Evolutionary conservation across 2,888 invertebrate genomes (phyloP), one percentile per base, ranked within the genome.

Genomic region (Andricus curvator): DNA sequence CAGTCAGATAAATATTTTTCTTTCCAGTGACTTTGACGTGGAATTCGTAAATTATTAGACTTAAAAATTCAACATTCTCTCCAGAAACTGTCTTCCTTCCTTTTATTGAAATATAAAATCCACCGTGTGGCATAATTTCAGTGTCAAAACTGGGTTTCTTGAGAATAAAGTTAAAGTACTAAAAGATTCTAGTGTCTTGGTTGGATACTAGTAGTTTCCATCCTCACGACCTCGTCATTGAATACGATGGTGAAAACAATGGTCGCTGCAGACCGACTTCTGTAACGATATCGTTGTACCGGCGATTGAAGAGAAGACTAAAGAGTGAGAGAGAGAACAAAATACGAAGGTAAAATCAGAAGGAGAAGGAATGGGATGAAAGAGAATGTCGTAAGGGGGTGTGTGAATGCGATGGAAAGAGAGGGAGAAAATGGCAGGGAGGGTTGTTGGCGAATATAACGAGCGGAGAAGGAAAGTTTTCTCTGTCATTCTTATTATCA

Each of bases 211-310:
- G 29, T 51, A 51, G 56, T 51, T 74, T 74, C 29, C 20, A 33
- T 74, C 33, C 37, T 74, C 51, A 70, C 25, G 65, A 48, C 56
- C 65, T 65, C 56, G 65, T 44, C 77, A 62, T 80, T 70, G 80
- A 80, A 80, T 80, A 33, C 56, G 60, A 67, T 64, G 80, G 82
- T 78, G 81, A 80, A 86, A 86, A 87, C 87, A 87, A 86, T 86
- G 81, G 87, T 84, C 81, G 83, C 84, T 83, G 81, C 80, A 80
- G 83, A 81, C 82, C 80, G 86, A 86, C 84, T 85, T 86, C 82
- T 85, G 87, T 85, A 85, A 86, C 85, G 88, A 87, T 87, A 88
- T 85, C 83, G 82, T 84, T 84, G 83, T 83, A 70, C 77, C 74
- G 85, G 83, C 84, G 86, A 88, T 88, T 85, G 84, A 85, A 84